Base-by-base conservation (phyloP, 2,797 vertebrate species). In the Darevskia nairensis region DNA sequence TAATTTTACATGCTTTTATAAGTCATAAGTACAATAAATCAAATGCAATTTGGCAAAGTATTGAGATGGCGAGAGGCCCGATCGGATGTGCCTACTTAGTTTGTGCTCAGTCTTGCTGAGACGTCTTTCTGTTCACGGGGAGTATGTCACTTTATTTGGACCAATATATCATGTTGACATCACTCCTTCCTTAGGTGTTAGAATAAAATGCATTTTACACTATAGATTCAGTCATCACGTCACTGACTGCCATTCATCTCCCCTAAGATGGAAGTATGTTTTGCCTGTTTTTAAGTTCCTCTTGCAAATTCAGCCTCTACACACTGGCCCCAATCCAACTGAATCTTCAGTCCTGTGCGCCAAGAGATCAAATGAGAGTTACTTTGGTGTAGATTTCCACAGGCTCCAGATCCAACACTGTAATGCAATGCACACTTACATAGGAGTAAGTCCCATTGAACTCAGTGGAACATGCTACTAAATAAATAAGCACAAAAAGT, bases 1-100 rank as follows among this genome's bases (percentile, higher is more conserved):
- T 91, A 93, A 75, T 64, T 93, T 92, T 76, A 75, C 69, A 61
- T 71, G 91, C 92, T 94, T 96, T 97, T 93, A 59, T 93, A 96
- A 93, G 82, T 92, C 93, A 91, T 94, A 95, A 93, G 92, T 89
- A 77, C 44, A 90, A 93, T 1, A 55, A 94, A 91, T 91, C 90
- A 91, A 92, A 94, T 90, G 93, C 93, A 92, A 88, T 90, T 94
- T 95, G 92, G 91, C 93, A 92, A 91, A 93, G 66, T 89, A 87
- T 29, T 59, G 68, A 15, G 1, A 41, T 89, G 91, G 93, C 86
- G 80, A 74, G 85, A 88, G 89, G 93, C 93, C 90, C 72, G 66
- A 6, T 1, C 2, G n/a, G 86, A 55, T 85, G 74, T 90, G 86
- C 29, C 5, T 84, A 35, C 86, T 89, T 3, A 72, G 94, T 80